Evolutionary conservation across 2,797 vertebrate species (phyloP).

Genomic region (Glossophaga mutica): DNA sequence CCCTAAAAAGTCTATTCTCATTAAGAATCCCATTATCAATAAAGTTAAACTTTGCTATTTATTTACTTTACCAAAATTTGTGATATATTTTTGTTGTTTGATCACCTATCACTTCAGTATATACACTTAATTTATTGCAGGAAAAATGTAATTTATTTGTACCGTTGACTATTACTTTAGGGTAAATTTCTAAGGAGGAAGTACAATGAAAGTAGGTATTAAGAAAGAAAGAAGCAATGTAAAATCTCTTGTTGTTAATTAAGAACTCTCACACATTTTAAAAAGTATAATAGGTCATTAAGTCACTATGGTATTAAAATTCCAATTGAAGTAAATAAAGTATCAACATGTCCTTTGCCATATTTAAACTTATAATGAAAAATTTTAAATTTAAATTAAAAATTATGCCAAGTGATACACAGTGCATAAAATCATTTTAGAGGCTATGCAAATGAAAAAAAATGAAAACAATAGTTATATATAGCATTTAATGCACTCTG

Average conservation of each 20-base stretch:
- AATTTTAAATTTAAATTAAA: neutral
- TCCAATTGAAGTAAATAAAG: neutral
- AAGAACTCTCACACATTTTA: neutral
- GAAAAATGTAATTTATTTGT: neutral
- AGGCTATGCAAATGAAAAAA: neutral
- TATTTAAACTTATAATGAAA: constrained; percentile 11
- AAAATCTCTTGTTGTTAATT: neutral
- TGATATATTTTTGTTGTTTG: neutral
- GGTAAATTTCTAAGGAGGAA: neutral
- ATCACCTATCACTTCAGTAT: neutral
- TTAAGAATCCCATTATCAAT: neutral
- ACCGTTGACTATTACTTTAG: neutral
- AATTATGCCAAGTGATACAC: neutral
- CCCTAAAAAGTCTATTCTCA: neutral
- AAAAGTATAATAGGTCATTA: neutral
- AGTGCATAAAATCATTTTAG: neutral
- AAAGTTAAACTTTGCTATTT: neutral
- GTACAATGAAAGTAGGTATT: neutral
- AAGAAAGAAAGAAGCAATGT: neutral
- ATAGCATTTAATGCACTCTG: neutral
- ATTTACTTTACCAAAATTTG: neutral
- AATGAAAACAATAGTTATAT: neutral
- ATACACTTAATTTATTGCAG: neutral
- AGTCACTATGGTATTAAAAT: neutral
- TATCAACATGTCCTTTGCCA: neutral